Evolutionary conservation across 2,113 vertebrate species (phyloP).

Genomic region (Pygoscelis adeliae): DNA sequence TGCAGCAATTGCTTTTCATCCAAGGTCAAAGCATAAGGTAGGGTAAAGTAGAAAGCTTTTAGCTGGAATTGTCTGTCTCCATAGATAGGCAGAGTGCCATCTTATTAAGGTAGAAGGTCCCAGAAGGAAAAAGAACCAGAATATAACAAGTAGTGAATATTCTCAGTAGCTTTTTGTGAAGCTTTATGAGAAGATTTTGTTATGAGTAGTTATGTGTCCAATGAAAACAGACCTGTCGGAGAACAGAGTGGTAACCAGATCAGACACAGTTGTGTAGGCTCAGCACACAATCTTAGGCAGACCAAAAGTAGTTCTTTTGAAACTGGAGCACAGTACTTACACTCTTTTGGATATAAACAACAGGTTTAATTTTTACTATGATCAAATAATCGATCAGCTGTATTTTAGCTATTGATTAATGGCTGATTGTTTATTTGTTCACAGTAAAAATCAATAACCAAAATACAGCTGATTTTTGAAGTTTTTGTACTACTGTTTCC

Average conservation of each 20-base stretch:
- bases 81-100: background rate
- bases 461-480: background rate
- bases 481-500: background rate
- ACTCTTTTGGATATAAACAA: background rate
- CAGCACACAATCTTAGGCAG: background rate
- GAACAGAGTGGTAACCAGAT: background rate
- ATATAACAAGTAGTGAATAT: background rate
- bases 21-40: background rate
- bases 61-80: background rate
- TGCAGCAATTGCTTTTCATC: background rate
- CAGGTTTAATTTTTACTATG: background rate
- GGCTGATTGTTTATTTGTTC: background rate
- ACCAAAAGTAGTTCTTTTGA: background rate
- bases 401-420: background rate
- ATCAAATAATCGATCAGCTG: background rate
- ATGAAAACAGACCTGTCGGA: background rate
- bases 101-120: background rate
- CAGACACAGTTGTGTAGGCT: background rate
- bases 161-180: background rate
- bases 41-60: background rate
- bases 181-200: background rate
- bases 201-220: background rate
- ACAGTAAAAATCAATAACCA: background rate
- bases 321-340: background rate
- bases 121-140: background rate